Percentiles rank a stretch among this genome's conserved stretches.
Conservation (phyloP, 2,797 vertebrate genomes). For the Sebastes nivosus region DNA sequence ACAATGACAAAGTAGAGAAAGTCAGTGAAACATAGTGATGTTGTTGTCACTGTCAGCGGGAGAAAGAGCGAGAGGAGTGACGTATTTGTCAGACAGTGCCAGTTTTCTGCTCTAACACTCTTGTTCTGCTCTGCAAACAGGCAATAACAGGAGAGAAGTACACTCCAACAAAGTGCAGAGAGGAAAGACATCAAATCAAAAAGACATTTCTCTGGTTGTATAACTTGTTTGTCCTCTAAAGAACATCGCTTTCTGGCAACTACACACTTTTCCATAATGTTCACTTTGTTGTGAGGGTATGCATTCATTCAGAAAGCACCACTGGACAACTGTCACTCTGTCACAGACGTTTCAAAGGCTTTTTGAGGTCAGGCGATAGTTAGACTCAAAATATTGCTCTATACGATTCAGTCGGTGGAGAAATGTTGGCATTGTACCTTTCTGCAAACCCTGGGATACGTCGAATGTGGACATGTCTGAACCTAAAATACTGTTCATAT, state of each 20-base stretch:
- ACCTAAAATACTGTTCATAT: too few species aligned
- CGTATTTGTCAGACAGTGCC: constrained; percentile 17
- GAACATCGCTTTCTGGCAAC: background rate
- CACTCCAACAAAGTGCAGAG: background rate
- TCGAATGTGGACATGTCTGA: too few species aligned
- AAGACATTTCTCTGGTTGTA: background rate
- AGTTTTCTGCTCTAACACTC: constrained; percentile 22
- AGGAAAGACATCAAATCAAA: background rate
- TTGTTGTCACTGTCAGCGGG: constrained; percentile 37
- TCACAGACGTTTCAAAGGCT: background rate
- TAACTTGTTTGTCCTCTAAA: constrained; percentile 11
- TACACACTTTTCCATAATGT: background rate
- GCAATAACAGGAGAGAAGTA: constrained; percentile 11
- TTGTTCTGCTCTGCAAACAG: constrained; percentile 19
- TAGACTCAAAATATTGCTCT: background rate
- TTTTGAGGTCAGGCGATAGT: background rate
- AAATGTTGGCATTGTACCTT: background rate
- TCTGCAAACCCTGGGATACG: background rate
- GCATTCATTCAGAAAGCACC: background rate
- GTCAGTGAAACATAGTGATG: constrained; percentile 43
- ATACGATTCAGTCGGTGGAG: background rate
- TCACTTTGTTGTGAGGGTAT: background rate
- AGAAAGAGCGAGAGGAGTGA: constrained; percentile 38
- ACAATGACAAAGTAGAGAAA: constrained; percentile 52
- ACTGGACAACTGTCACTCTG: background rate